Evolutionary conservation across 2,113 vertebrate species (phyloP), one percentile per base, ranked within the genome.

Genomic region (Bos taurus): DNA sequence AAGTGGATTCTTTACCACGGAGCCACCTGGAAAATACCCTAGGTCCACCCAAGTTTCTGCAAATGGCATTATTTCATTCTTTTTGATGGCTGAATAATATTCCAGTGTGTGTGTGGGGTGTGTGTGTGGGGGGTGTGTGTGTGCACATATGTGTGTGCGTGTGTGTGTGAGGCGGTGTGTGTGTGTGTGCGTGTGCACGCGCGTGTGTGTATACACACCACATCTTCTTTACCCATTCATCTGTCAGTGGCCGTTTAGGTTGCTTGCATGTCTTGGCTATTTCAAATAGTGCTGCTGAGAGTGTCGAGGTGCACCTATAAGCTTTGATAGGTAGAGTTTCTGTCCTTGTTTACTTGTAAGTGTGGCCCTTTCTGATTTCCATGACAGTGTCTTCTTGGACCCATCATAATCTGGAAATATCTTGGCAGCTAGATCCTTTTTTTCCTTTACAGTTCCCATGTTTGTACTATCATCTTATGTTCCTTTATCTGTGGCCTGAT

Each of bases 121-220:
- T 4, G 23, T 57, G 56, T 25, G 56, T 26, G 54, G 0, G 8
- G 7, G 30, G 5, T 1, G 1, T 10, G 28, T n/a, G 30, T 64
- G 13, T n/a, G 14, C 33, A 30, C 14, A 28, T 6, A 26, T 30
- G 60, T 33, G 28, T 62, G 28, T 62, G 30, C 1, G 1, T 33
- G 56, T 17, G 33, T 36, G 64, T 71, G 1, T 11, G 59, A 2
- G 28, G 59, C 5, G 1, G 67, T 40, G 0, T 23, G 6, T 43
- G 43, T 28, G 12, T 60, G 11, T 14, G 59, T 60, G 26, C 13
- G 26, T 60, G 4, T 60, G 2, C 0, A 0, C 2, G 2, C 1
- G 4, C 0, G 1, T 43, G 71, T 74, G 13, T 77, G 12, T 43
- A 6, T 43, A 46, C 25, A 26, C 2, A 77, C 23, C 71, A 1